Base-by-base conservation (phyloP, 2,113 vertebrate species). In the Petroica traversi region DNA sequence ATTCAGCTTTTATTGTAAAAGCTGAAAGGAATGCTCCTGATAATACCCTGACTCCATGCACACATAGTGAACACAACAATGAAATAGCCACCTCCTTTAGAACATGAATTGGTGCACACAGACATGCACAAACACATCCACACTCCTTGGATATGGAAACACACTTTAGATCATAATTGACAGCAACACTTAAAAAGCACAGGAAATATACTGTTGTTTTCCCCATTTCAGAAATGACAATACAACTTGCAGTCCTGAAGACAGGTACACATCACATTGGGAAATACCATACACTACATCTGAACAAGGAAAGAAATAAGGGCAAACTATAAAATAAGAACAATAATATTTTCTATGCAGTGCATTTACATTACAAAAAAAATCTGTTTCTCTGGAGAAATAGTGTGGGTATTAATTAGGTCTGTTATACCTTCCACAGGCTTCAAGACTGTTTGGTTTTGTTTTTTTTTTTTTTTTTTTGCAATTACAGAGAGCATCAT, bases 381-480 rank as follows among this genome's bases (percentile, higher is more conserved):
- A 97, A 77, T 58, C 38, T 86, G 63, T 79, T 97, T 96, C 92
- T 97, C 90, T 90, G 64, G 88, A 97, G 93, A 84, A 98, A 92
- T 19, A 95, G 64, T 81, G 89, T 88, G 77, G 94, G 67, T 87
- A 97, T 97, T 97, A 96, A 97, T 97, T 96, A 97, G 93, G 63
- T 82, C 85, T 96, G 75, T 89, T 97, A 93, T 11, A 58, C 59
- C 77, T 98, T 97, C 93, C 82, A 96, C 33, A 95, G 73, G 92
- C 73, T 86, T 97, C 85, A 90, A 85, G 59, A 31, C 63, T 72
- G 61, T n/a, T n/a, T n/a, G n/a, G n/a, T n/a, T n/a, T n/a, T n/a
- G n/a, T 25, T 34, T 13, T 85, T 82, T 87, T 91, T 89, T 93
- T 94, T 67, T 92, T 33, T 43, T 17, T 1, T 94, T 67, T 94